Conservation (phyloP, 2,113 vertebrate species). For the Mormyrus iriodes region DNA sequence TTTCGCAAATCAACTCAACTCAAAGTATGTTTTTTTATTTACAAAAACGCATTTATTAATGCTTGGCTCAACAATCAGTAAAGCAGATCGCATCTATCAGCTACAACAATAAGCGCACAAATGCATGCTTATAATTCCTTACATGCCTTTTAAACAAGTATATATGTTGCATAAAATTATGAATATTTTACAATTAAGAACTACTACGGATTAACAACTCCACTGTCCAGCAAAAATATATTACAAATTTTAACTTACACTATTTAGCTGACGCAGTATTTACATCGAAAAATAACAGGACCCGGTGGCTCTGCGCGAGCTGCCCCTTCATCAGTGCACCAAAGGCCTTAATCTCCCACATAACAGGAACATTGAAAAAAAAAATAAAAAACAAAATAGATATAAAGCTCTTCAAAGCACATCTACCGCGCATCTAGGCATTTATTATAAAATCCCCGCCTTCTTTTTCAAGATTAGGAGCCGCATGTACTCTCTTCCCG, state of each 20-base stretch:
- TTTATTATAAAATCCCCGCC: background rate
- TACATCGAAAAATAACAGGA: background rate
- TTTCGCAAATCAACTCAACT: background rate
- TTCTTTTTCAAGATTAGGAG: background rate
- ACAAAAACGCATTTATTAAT: background rate
- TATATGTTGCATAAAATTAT: background rate
- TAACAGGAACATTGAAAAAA: background rate
- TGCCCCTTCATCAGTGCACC: background rate
- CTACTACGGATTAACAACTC: background rate
- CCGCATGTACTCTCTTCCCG: background rate
- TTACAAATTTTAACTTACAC: background rate
- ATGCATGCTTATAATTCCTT: background rate
- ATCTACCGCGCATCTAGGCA: background rate
- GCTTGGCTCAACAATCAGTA: background rate
- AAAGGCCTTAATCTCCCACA: background rate
- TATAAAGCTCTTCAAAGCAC: background rate
- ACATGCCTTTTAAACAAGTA: background rate
- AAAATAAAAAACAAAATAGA: background rate
- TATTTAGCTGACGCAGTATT: background rate
- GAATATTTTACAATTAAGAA: background rate
- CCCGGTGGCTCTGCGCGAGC: background rate
- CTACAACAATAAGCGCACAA: background rate
- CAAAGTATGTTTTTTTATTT: background rate
- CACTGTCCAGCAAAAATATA: background rate
- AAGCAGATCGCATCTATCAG: background rate